Evolutionary conservation across 2,113 vertebrate genomes (phyloP), one percentile per base, ranked within the genome.

Genomic region (Microcebus ravelobensis): DNA sequence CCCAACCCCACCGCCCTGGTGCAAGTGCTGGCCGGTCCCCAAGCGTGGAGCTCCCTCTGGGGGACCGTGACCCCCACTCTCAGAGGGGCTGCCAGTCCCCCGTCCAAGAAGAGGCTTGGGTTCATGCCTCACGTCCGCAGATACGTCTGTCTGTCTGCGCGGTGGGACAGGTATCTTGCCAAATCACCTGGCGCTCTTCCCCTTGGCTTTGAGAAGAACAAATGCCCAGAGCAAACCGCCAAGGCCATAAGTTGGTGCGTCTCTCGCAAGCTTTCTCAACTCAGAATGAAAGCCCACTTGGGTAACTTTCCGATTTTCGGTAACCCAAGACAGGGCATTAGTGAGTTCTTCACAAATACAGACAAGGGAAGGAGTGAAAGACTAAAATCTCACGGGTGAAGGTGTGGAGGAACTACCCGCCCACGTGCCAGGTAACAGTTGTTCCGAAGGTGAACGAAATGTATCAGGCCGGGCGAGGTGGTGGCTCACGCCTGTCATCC

Each of bases 131-230:
- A 61, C 12, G 39, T 92, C n/a, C 94, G 71, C 95, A 87, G 96
- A 87, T 87, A 85, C 85, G 90, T 82, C 87, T 95, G 39, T 92
- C 95, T 92, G 96, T 87, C 82, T 96, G 52, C 95, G 97, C 86
- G 76, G 89, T n/a, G 57, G 74, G 73, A 89, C 87, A 90, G 50
- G 84, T 86, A 80, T 91, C 95, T 94, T 81, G 94, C 96, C 97
- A 98, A 97, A 92, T 96, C 95, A 91, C 96, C 95, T 97, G 94
- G 97, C 96, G 96, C 4, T 96, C 68, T 87, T 83, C 63, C 92
- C 12, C 52, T 59, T 95, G 87, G 84, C 81, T 90, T 95, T 91
- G 92, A 61, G 80, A 97, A 93, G 79, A 93, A 93, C 76, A 31
- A 95, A 85, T 61, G 52, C 82, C 91, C 55, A 55, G 12, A 91